Evolutionary conservation across 2,797 vertebrate genomes (phyloP).

Genomic region (Acrossocheilus fasciatus): DNA sequence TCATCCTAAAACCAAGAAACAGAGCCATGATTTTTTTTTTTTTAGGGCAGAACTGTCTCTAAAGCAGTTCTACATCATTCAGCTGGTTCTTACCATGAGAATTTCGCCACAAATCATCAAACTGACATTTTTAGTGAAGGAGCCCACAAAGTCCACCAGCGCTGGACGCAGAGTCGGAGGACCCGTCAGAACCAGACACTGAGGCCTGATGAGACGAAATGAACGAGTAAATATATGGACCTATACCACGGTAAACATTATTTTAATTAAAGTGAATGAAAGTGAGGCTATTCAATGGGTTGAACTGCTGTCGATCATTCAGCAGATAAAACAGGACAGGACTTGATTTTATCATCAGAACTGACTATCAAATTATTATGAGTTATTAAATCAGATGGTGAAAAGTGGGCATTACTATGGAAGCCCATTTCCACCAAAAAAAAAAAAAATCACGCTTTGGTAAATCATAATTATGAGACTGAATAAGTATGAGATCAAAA

Average conservation of each 20-base stretch:
- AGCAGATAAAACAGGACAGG: too few relatives aligned
- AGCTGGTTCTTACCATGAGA: slow-evolving; percentile 68
- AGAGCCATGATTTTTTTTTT: background rate
- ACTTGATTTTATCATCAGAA: too few relatives aligned
- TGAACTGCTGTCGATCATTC: background rate
- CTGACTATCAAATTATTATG: too few relatives aligned
- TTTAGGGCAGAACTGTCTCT: background rate
- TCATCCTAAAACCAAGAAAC: slow-evolving; percentile 58
- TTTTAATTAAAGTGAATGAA: too few relatives aligned
- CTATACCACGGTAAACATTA: background rate
- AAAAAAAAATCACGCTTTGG: too few relatives aligned
- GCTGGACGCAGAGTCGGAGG: slow-evolving; percentile 77
- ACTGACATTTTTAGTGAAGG: slow-evolving; percentile 81
- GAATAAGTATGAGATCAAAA: background rate
- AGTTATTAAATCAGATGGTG: too few relatives aligned
- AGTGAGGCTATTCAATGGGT: too few relatives aligned
- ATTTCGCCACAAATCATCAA: slow-evolving; percentile 83
- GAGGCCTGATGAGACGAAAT: slow-evolving; percentile 69
- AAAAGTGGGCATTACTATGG: too few relatives aligned
- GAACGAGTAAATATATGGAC: background rate
- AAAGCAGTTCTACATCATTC: background rate
- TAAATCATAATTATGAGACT: background rate
- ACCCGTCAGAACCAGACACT: slow-evolving; percentile 81
- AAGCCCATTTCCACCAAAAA: too few relatives aligned
- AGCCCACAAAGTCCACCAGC: slow-evolving; percentile 80